phyloP scores from a whole-genome alignment of 2,888 invertebrate species.

The Metallyticus violacea region DNA sequence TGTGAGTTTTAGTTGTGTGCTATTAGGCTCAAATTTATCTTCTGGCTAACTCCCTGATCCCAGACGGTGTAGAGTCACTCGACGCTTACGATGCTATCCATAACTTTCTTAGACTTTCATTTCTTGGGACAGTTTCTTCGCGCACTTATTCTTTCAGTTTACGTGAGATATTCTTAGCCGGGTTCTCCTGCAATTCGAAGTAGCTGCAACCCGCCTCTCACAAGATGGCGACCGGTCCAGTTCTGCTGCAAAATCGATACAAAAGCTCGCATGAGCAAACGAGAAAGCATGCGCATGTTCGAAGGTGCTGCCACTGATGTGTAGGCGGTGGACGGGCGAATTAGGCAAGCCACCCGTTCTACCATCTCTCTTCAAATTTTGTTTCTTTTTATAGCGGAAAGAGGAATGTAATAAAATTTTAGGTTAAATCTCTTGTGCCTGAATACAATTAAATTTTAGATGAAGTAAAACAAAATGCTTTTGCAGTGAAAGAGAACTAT shows the following conservation, averaged over 20 bases:
- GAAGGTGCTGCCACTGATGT: constrained; percentile 20
- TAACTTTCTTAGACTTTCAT: not conserved
- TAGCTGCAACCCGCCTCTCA: constrained; percentile 30
- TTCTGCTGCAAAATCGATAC: constrained; percentile 32
- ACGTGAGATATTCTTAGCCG: not conserved
- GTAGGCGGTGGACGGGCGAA: too few relatives aligned
- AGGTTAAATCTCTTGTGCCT: not conserved
- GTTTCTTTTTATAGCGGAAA: too few relatives aligned
- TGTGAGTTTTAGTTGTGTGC: not conserved
- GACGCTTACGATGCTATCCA: not conserved
- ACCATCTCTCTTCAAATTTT: too few relatives aligned
- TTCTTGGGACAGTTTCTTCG: too few relatives aligned
- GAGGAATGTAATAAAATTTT: not conserved
- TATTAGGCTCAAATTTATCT: not conserved
- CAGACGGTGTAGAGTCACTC: not conserved
- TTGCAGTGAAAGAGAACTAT: too few relatives aligned
- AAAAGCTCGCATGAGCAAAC: constrained; percentile 7
- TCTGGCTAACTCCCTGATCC: not conserved
- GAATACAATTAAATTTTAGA: not conserved
- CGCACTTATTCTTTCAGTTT: not conserved
- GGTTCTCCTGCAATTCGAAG: constrained; percentile 15
- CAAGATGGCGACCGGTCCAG: constrained; percentile 31
- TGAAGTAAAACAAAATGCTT: not conserved
- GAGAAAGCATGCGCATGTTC: constrained; percentile 33
- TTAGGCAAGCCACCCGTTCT: too few relatives aligned